Conservation (phyloP, 2,113 vertebrate species). For the Pantherophis guttatus region DNA sequence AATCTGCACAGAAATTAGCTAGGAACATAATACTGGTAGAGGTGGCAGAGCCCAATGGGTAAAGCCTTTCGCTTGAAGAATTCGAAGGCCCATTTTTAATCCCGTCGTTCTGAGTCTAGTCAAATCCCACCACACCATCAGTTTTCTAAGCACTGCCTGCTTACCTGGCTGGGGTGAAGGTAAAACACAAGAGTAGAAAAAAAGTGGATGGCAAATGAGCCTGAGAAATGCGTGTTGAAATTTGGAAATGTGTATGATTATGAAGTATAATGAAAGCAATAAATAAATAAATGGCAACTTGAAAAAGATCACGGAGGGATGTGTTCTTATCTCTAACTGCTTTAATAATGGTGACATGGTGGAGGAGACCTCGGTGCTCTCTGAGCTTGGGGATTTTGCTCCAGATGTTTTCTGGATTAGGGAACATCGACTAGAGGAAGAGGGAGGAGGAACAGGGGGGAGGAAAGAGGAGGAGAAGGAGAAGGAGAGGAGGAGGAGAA, state of each 20-base stretch:
- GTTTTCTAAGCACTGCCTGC: not conserved
- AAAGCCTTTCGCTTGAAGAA: not conserved
- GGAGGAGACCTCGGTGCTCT: not conserved
- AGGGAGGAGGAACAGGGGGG: no score
- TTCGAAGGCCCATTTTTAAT: not conserved
- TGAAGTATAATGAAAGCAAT: constrained; percentile 14
- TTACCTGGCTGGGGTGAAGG: not conserved
- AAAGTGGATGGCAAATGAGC: not conserved
- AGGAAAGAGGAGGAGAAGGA: no score
- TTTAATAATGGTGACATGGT: not conserved
- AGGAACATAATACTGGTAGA: not conserved
- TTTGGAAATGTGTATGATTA: not conserved
- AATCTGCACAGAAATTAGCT: not conserved
- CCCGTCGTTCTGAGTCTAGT: not conserved
- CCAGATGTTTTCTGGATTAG: not conserved
- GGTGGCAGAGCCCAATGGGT: not conserved
- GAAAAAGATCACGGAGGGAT: not conserved
- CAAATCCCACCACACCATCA: not conserved
- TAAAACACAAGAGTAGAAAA: not conserved
- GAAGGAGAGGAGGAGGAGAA: no score
- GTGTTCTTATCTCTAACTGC: not conserved
- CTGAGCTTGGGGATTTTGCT: not conserved
- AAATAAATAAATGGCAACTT: not conserved
- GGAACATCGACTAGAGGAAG: not conserved
- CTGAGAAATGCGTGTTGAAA: not conserved